Conservation (phyloP, 1,140 invertebrate genomes). For the Musca domestica region DNA sequence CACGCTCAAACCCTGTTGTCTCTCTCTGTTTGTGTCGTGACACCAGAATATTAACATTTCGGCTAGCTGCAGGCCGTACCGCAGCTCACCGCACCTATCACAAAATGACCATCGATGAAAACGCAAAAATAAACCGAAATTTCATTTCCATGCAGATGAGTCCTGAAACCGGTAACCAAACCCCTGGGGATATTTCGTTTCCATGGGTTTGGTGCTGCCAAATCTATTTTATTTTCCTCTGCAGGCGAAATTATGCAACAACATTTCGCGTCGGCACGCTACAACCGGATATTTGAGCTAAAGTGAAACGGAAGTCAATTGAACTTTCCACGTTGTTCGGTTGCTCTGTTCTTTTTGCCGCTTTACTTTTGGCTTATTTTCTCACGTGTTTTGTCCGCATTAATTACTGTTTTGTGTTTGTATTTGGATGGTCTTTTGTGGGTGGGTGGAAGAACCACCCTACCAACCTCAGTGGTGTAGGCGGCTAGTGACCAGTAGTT, state of each 20-base stretch:
- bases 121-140: background rate
- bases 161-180: background rate
- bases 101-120: slow-evolving; percentile 1
- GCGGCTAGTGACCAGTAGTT: no score
- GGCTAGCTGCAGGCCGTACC: no score
- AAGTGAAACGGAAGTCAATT: slow-evolving; percentile 18
- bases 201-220: no score
- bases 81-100: no score
- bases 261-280: slow-evolving; percentile 10
- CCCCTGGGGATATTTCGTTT: no score
- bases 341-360: background rate
- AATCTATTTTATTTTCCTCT: no score
- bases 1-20: no score
- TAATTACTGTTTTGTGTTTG: background rate
- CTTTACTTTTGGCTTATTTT: background rate
- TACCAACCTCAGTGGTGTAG: no score
- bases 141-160: slow-evolving; percentile 13
- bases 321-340: slow-evolving; percentile 12
- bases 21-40: background rate
- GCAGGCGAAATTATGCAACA: slow-evolving; percentile 11
- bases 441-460: background rate
- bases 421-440: background rate
- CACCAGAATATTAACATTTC: background rate
- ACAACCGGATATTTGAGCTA: slow-evolving; percentile 10
- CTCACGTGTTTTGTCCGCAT: background rate